Conservation (phyloP, 1,140 invertebrate species). For the Papilio dardanus region DNA sequence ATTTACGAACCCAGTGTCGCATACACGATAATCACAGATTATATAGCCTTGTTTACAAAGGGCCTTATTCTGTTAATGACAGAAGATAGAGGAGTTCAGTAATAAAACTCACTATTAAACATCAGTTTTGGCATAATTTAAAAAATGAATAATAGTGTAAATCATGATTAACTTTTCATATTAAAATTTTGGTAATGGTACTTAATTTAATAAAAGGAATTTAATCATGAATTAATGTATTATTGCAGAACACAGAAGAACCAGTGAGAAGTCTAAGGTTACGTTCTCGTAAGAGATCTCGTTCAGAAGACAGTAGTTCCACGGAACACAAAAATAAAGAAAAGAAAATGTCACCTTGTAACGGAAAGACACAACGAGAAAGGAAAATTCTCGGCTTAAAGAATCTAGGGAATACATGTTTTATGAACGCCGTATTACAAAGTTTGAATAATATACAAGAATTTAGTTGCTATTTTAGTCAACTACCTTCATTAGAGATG, state of each 20-base stretch:
- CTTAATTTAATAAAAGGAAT: too few species aligned
- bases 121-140: too few species aligned
- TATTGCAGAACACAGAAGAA: slow-evolving; percentile 76
- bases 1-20: too few species aligned
- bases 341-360: slow-evolving; percentile 72
- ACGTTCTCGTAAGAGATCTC: slow-evolving; percentile 84
- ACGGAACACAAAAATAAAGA: slow-evolving; percentile 77
- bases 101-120: too few species aligned
- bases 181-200: too few species aligned
- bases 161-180: too few species aligned
- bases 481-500: slow-evolving; percentile 88
- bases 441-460: slow-evolving; percentile 93
- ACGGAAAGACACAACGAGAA: slow-evolving; percentile 79
- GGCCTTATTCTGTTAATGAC: too few species aligned
- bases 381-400: slow-evolving; percentile 90
- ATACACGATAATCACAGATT: too few species aligned
- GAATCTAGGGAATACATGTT: slow-evolving; percentile 94
- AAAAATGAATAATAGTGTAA: too few species aligned
- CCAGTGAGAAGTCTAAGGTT: slow-evolving; percentile 83
- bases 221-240: too few species aligned
- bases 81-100: too few species aligned
- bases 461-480: slow-evolving; percentile 92
- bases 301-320: slow-evolving; percentile 83
- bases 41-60: too few species aligned
- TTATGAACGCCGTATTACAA: slow-evolving; percentile 94